These are phyloP conservation scores for Darevskia nairensis DNA, from an alignment of 2,797 vertebrate genomes.

Conservation along the genomic window DNA sequence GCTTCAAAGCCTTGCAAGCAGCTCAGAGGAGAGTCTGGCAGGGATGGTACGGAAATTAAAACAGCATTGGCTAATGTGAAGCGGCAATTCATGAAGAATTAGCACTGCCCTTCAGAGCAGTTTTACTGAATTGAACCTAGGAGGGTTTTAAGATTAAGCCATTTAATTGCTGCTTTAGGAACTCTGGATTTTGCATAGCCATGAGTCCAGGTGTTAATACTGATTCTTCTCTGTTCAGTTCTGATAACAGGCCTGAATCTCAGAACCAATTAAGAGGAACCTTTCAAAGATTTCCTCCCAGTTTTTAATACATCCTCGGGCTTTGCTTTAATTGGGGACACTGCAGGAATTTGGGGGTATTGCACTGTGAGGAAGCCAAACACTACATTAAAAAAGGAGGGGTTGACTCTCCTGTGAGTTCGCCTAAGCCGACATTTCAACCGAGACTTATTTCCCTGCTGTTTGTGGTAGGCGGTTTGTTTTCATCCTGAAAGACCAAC, in stretches of 20 bases:
- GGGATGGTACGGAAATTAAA: constrained; percentile 64
- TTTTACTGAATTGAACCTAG: constrained; percentile 63
- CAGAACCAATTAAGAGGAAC: constrained; percentile 63
- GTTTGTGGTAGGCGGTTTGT: neutral
- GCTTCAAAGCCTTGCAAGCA: constrained; percentile 46
- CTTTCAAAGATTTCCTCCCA: constrained; percentile 16
- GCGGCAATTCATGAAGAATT: constrained; percentile 66
- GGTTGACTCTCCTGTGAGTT: constrained; percentile 12
- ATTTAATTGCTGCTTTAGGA: constrained; percentile 71
- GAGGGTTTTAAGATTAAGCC: constrained; percentile 66
- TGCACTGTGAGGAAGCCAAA: constrained; percentile 29
- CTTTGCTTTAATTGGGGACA: constrained; percentile 62
- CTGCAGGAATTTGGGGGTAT: constrained; percentile 26
- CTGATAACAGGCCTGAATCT: constrained; percentile 67
- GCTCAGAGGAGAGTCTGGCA: constrained; percentile 52
- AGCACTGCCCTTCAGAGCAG: constrained; percentile 64
- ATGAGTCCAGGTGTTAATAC: constrained; percentile 64
- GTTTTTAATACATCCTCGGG: constrained; percentile 43
- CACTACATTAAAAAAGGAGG: neutral
- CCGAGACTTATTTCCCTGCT: neutral
- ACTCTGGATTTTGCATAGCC: constrained; percentile 53
- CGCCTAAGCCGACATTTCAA: constrained; percentile 30
- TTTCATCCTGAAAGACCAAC: neutral
- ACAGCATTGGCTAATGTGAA: constrained; percentile 45
- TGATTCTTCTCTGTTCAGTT: constrained; percentile 58